Evolutionary conservation across 2,888 invertebrate genomes (phyloP), one percentile per base, ranked within the genome.

Genomic region (Scaptomyza polygonia): DNA sequence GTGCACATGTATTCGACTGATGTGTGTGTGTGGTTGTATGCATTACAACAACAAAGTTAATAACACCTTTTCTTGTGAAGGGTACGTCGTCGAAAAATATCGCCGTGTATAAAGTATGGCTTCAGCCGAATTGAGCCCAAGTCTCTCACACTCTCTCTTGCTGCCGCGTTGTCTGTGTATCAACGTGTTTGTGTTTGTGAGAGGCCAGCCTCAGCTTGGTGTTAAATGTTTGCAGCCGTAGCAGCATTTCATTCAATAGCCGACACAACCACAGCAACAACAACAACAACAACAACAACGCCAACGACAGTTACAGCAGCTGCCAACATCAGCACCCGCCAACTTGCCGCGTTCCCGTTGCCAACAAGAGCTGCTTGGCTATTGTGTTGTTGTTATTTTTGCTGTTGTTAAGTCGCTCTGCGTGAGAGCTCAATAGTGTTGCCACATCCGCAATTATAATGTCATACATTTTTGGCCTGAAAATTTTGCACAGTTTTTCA

Each of bases 61-160:
- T 83, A 83, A 83, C 82, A 83, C 82, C 82, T 88, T 83, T 83
- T 83, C 86, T 74, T 86, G 68, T 83, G 88, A 83, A 83, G 82
- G 88, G 82, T 86, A 87, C 64, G 25, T 65, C 72, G 53, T 56
- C 40, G 42, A 54, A 59, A 67, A 72, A 79, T 67, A 76, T 63
- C 58, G 58, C 49, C 62, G 72, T 74, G 73, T 49, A 77, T 72
- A 73, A 77, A 79, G 79, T 77, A 74, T 74, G 74, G 77, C 85
- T 74, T 74, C 77, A 72, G 51, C 56, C 73, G 73, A 73, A 73
- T 72, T 72, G 72, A 77, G 39, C 74, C 42, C 67, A 67, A 63
- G 68, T 57, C 67, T 56, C 45, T 44, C 39, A 43, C 39, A 36
- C 21, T 30, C 61, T 14, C 12, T 48, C 5, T 29, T 4, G 34